phyloP scores from a whole-genome alignment of 1,140 invertebrate species.

The Hypsibius dujardini region DNA sequence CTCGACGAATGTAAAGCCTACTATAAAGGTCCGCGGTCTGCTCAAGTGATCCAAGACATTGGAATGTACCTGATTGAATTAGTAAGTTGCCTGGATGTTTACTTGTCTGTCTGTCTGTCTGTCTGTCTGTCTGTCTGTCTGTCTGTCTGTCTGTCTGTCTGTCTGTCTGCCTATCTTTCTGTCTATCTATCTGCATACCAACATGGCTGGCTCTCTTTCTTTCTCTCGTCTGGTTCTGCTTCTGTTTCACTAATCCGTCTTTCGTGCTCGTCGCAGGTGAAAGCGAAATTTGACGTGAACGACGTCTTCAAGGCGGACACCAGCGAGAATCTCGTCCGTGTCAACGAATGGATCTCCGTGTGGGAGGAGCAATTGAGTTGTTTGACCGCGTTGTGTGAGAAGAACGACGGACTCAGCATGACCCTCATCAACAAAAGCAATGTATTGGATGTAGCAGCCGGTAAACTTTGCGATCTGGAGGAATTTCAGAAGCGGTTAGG shows the following conservation, averaged over 20 bases:
- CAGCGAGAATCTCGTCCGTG: not conserved
- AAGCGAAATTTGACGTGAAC: not conserved
- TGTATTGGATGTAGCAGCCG: not conserved
- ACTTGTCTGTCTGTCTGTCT: too few species aligned
- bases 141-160: too few species aligned
- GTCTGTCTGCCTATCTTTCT: too few species aligned
- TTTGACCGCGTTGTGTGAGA: not conserved
- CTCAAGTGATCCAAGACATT: not conserved
- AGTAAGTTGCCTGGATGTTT: not conserved
- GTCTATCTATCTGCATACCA: too few species aligned
- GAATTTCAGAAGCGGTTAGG: conserved; percentile 4
- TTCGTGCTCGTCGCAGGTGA: not conserved
- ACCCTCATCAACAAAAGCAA: not conserved
- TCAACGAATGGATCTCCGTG: not conserved
- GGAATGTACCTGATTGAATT: conserved; percentile 12
- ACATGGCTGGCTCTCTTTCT: too few species aligned
- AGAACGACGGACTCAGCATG: not conserved
- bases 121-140: too few species aligned
- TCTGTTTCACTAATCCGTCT: too few species aligned
- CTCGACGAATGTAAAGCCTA: not conserved
- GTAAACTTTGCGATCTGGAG: not conserved
- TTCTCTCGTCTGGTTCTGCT: too few species aligned
- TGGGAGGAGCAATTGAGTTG: conserved; percentile 1
- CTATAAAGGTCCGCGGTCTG: not conserved
- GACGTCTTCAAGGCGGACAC: conserved; percentile 15